Conservation (phyloP, 2,113 vertebrate genomes). For the Potamarius usumacintae region DNA sequence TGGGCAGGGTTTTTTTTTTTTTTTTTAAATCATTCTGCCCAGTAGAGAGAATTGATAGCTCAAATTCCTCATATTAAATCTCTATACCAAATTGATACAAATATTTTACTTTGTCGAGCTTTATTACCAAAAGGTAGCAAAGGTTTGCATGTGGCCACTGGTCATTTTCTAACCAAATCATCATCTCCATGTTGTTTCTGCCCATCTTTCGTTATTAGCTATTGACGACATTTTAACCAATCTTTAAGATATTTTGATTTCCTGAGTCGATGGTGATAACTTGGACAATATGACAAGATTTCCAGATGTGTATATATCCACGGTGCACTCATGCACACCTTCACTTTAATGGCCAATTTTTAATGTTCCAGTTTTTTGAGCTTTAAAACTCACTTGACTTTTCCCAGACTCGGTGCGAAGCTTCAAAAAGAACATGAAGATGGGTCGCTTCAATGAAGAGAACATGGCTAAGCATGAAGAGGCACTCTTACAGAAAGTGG, state of each 20-base stretch:
- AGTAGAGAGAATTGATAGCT: too few species aligned
- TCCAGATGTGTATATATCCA: neutral
- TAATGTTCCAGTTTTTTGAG: neutral
- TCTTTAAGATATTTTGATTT: neutral
- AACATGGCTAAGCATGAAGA: slow-evolving; percentile 68
- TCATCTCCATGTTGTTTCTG: neutral
- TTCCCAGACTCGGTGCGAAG: slow-evolving; percentile 79
- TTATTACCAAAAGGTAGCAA: neutral
- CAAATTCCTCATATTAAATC: neutral
- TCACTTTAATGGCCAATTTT: neutral
- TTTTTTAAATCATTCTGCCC: too few species aligned
- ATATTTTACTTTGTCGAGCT: neutral
- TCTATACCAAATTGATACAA: neutral
- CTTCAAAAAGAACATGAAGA: slow-evolving; percentile 80
- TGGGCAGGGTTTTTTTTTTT: too few species aligned
- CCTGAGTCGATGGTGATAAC: neutral
- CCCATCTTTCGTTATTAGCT: neutral
- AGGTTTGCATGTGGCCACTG: too few species aligned
- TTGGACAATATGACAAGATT: neutral
- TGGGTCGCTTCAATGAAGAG: slow-evolving; percentile 79
- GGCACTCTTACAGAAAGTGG: slow-evolving; percentile 61
- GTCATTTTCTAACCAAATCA: neutral
- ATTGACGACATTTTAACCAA: neutral
- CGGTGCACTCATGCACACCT: neutral
- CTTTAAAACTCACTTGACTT: neutral